Evolutionary conservation across 2,797 vertebrate genomes (phyloP).

Genomic region (Tokudaia muenninki): DNA sequence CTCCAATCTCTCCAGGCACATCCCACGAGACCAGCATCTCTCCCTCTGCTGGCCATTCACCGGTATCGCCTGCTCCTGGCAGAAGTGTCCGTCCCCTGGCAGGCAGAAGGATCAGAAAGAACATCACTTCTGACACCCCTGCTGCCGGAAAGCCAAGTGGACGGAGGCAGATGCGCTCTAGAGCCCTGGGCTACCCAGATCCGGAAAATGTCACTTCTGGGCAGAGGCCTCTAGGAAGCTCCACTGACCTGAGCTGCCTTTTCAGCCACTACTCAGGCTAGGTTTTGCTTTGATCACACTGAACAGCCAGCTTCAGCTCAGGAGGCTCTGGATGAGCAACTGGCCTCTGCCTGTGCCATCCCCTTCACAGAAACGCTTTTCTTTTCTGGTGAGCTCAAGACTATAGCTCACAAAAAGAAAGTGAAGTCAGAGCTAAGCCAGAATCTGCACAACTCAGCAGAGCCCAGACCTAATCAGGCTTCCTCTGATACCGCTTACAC

Average conservation of each 20-base stretch:
- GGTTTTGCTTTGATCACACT: background rate
- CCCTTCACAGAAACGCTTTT: background rate
- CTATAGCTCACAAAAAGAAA: background rate
- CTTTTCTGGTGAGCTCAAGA: background rate
- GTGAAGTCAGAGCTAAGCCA: background rate
- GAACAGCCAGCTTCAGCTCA: background rate
- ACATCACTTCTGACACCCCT: background rate
- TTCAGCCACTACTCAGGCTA: background rate
- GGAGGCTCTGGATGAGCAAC: background rate
- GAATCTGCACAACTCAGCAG: background rate
- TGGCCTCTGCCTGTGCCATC: background rate
- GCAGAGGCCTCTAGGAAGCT: background rate
- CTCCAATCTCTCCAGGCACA: background rate
- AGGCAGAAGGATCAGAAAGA: background rate
- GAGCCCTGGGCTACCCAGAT: background rate
- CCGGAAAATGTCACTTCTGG: background rate
- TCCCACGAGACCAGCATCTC: background rate
- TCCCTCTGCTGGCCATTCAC: slow-evolving; percentile 31
- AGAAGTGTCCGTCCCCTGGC: background rate
- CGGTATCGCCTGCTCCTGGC: background rate
- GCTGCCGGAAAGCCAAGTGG: background rate
- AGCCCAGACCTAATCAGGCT: background rate
- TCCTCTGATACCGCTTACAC: background rate
- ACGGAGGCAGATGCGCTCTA: background rate
- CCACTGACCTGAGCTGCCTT: background rate